Evolutionary conservation across 1,140 invertebrate species (phyloP).

Genomic region (Ditylenchus dipsaci): DNA sequence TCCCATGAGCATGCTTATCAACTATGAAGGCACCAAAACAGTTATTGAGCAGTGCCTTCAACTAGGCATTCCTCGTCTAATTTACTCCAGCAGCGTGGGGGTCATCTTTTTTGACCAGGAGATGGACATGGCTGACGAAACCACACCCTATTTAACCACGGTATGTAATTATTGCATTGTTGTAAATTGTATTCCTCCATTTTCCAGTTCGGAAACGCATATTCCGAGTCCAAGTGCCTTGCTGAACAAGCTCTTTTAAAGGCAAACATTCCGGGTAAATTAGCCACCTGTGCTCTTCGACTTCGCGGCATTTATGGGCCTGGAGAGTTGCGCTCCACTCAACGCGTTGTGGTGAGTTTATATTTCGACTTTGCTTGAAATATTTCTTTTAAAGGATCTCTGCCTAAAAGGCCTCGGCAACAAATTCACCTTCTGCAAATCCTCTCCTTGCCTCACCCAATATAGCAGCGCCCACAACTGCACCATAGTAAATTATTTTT

Average conservation of each 20-base stretch:
- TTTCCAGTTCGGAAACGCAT: slow-evolving; percentile 34
- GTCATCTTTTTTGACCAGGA: slow-evolving; percentile 35
- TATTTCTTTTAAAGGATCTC: background rate
- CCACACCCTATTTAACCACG: slow-evolving; percentile 19
- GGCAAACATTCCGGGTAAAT: slow-evolving; percentile 11
- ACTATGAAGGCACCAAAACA: slow-evolving; percentile 31
- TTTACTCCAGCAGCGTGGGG: slow-evolving; percentile 35
- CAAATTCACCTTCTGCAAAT: slow-evolving; percentile 31
- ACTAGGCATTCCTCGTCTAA: slow-evolving; percentile 23
- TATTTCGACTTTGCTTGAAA: background rate
- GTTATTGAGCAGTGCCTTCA: slow-evolving; percentile 24
- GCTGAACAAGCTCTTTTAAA: slow-evolving; percentile 32
- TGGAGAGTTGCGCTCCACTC: slow-evolving; percentile 35
- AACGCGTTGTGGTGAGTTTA: slow-evolving; percentile 38
- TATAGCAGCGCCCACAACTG: slow-evolving; percentile 44
- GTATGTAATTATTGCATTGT: background rate
- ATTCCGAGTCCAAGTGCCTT: slow-evolving; percentile 40
- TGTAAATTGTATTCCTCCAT: background rate
- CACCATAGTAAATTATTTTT: slow-evolving; percentile 21
- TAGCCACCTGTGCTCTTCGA: slow-evolving; percentile 37
- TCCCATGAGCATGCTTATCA: slow-evolving; percentile 22
- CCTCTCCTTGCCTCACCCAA: slow-evolving; percentile 28
- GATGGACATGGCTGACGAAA: slow-evolving; percentile 31
- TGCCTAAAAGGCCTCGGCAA: slow-evolving; percentile 22
- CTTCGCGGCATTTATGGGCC: slow-evolving; percentile 45